Evolutionary conservation across 1,140 invertebrate genomes (phyloP), one percentile per base, ranked within the genome.

Genomic region (Orchesella cincta): DNA sequence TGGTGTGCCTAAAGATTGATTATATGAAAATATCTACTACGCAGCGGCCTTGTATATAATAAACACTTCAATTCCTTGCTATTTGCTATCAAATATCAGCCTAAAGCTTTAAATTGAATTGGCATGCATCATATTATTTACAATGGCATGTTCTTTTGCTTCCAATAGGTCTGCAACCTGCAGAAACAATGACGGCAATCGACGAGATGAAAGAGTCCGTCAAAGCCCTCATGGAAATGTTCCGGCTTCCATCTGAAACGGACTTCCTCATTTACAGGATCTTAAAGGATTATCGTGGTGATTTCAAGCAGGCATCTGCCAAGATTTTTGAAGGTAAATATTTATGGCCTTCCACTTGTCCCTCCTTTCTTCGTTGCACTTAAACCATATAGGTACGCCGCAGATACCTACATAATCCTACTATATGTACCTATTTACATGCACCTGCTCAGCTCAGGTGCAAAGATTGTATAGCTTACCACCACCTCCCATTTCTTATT

Each of bases 261-360:
- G 89, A 92, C 87, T 90, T 90, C 12, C 83, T 92, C 29, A 90
- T 92, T 85, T 90, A 91, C 84, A 89, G 90, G 80, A 91, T 92
- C 83, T 86, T 92, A 57, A 92, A 92, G 82, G 89, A 91, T 82
- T 89, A 90, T 29, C 86, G 88, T 71, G 89, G 87, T 39, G 90
- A 92, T 83, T 84, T 92, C 5, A 89, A 91, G 81, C 90, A 91
- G 84, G 91, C 91, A 34, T 88, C 89, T 28, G 85, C 88, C 77
- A 88, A 90, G 80, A 92, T 92, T 81, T 87, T 90, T 76, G 89
- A 92, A 88, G 91, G 91, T 92, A 35, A 73, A 77, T 31, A 29
- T 34, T 71, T 71, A 28, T 71, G 26, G 14, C 16, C 5, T 29
- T 36, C 18, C 23, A 28, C 34, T 71, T 73, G 18, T 46, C 71